Evolutionary conservation across 1,140 invertebrate species (phyloP).

Genomic region (Cotesia glomerata): DNA sequence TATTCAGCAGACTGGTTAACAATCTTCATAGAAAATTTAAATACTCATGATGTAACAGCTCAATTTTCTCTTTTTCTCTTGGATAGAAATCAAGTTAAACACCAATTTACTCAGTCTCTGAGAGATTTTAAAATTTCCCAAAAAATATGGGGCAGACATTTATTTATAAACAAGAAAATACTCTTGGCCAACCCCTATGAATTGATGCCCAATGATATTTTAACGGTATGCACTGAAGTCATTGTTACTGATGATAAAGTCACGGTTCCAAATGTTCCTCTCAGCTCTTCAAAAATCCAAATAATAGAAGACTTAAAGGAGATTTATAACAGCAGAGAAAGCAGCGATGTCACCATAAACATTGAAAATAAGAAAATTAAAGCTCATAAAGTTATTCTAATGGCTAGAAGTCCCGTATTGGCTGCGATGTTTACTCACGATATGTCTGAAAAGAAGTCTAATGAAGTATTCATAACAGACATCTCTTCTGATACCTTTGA

Average conservation of each 20-base stretch:
- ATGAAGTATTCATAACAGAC: conserved; percentile 66
- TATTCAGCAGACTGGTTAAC: too few species aligned
- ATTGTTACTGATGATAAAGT: background rate
- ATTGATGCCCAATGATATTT: background rate
- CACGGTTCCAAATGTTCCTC: background rate
- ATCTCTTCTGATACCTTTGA: conserved; percentile 50
- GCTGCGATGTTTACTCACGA: conserved; percentile 70
- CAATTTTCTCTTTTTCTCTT: background rate
- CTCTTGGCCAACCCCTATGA: background rate
- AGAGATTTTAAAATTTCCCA: too few species aligned
- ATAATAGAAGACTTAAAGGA: background rate
- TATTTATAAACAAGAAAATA: background rate
- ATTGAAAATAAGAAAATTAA: background rate
- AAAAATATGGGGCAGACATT: too few species aligned
- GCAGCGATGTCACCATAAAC: background rate
- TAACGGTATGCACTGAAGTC: background rate
- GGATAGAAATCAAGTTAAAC: background rate
- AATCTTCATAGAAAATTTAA: background rate
- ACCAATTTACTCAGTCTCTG: too few species aligned
- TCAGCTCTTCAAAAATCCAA: background rate
- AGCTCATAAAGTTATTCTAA: conserved; percentile 33
- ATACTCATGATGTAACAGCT: background rate
- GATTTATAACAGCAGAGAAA: background rate
- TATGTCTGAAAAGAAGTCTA: conserved; percentile 65
- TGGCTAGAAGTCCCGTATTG: conserved; percentile 67